Evolutionary conservation across 2,113 vertebrate species (phyloP).

Genomic region (Phyllostomus hastatus): DNA sequence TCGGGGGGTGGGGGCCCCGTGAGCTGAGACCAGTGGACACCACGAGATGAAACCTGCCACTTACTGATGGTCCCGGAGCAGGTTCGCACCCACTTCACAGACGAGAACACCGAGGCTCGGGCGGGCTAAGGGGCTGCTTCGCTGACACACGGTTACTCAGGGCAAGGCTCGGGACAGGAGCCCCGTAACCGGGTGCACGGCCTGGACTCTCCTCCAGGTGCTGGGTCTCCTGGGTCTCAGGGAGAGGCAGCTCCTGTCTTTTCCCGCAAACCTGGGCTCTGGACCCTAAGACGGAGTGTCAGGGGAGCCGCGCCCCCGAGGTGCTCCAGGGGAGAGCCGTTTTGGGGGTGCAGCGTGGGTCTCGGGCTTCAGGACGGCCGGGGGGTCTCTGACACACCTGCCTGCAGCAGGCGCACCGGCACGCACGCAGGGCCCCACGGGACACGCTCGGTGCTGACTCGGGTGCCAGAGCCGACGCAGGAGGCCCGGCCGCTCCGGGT

Average conservation of each 20-base stretch:
- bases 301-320: not conserved
- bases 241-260: not conserved
- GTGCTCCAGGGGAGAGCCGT: no score
- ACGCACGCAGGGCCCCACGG: not conserved
- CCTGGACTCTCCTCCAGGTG: fast-evolving
- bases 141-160: not conserved
- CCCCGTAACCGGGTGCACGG: fast-evolving
- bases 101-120: not conserved
- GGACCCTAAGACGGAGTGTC: fast-evolving
- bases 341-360: not conserved
- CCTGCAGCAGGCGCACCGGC: no score
- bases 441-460: fast-evolving
- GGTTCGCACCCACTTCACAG: fast-evolving
- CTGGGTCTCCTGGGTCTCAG: not conserved
- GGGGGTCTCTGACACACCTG: fast-evolving
- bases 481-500: fast-evolving
- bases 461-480: no score
- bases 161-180: fast-evolving
- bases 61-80: not conserved
- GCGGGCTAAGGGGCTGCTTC: not conserved
- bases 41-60: fast-evolving
- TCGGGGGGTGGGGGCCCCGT: fast-evolving
- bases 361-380: fast-evolving
- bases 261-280: not conserved
- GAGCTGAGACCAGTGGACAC: fast-evolving